A percentile compares a stretch with the other conserved stretches of the same genome.
Evolutionary conservation across 2,888 invertebrate species (phyloP).

Genomic region (Athalia cordata): DNA sequence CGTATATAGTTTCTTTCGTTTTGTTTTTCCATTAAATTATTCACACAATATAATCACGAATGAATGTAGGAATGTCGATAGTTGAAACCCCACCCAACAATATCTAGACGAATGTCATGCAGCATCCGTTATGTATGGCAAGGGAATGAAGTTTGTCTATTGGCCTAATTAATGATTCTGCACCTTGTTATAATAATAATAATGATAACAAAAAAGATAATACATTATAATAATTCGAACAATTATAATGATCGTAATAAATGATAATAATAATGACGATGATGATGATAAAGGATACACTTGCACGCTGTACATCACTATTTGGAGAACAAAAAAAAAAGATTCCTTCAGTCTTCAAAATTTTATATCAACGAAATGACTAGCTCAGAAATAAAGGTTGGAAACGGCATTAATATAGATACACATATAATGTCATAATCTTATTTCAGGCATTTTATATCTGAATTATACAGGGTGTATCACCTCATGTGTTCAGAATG

Average conservation of each 20-base stretch:
- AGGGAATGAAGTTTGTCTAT: constrained; percentile 34
- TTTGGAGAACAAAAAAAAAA: neutral
- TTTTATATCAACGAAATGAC: neutral
- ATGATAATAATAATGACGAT: too few relatives aligned
- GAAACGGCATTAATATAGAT: constrained; percentile 3
- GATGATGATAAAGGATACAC: constrained; percentile 14
- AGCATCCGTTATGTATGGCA: constrained; percentile 26
- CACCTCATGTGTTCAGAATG: too few relatives aligned
- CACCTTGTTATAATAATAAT: constrained; percentile 22
- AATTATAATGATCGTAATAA: too few relatives aligned
- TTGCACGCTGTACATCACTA: constrained; percentile 24
- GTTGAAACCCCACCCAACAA: neutral
- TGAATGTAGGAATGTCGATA: constrained; percentile 15
- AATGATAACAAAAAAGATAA: too few relatives aligned
- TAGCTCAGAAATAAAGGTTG: constrained; percentile 2
- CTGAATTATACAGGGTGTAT: too few relatives aligned
- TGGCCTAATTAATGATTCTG: constrained; percentile 37
- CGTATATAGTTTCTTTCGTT: neutral
- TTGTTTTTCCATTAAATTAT: constrained; percentile 10
- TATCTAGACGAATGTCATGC: constrained; percentile 29
- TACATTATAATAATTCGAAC: too few relatives aligned
- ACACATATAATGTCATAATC: constrained; percentile 5
- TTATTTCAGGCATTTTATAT: constrained; percentile 24
- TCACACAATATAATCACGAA: neutral
- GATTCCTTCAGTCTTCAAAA: constrained; percentile 8